Percentiles rank a stretch among this genome's conserved stretches.
These are phyloP conservation scores for Maniola hyperantus DNA, from an alignment of 2,888 invertebrate species.

Conservation along the genomic window DNA sequence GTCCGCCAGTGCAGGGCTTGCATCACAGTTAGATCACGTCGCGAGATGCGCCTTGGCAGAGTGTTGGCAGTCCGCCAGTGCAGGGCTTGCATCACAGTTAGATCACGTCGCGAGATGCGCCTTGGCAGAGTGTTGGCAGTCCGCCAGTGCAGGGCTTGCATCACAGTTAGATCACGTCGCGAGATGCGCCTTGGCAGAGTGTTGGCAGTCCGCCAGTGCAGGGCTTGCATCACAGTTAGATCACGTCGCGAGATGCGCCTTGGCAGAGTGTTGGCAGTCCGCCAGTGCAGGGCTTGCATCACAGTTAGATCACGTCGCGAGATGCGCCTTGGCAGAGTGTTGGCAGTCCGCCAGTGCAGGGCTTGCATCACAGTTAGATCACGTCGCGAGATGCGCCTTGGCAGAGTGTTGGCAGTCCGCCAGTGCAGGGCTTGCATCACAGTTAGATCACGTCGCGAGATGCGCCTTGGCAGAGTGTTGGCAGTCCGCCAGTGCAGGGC, in stretches of 20 bases:
- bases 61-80: slow-evolving; percentile 24
- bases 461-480: too few relatives aligned
- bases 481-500: slow-evolving; percentile 18
- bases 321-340: too few relatives aligned
- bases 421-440: slow-evolving; percentile 20
- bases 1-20: slow-evolving; percentile 13
- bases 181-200: too few relatives aligned
- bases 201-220: slow-evolving; percentile 24
- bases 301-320: slow-evolving; percentile 14
- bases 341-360: slow-evolving; percentile 23
- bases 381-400: slow-evolving; percentile 6
- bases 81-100: slow-evolving; percentile 19
- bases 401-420: slow-evolving; percentile 24
- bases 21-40: slow-evolving; percentile 21
- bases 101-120: slow-evolving; percentile 10
- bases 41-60: background rate
- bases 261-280: slow-evolving; percentile 22
- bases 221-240: slow-evolving; percentile 20
- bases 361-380: slow-evolving; percentile 22
- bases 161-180: slow-evolving; percentile 16
- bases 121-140: too few relatives aligned
- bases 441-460: slow-evolving; percentile 14
- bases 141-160: slow-evolving; percentile 18
- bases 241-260: slow-evolving; percentile 9
- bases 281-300: slow-evolving; percentile 21